Evolutionary conservation across 2,797 vertebrate species (phyloP), one percentile per base, ranked within the genome.

Genomic region (Pseudotriccus pelzelni): DNA sequence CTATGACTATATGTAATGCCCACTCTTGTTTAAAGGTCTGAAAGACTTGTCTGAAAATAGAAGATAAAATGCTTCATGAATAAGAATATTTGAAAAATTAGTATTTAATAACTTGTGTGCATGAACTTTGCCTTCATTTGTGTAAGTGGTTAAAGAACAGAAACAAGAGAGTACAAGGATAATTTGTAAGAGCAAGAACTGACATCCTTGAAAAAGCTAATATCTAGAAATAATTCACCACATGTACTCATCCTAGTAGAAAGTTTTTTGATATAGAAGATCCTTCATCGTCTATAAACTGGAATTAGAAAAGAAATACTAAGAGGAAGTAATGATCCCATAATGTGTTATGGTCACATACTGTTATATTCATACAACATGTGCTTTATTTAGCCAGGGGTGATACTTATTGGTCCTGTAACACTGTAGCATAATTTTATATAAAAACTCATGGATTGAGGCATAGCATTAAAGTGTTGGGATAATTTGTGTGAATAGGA

Each of bases 41-140:
- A 75, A 76, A 86, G 25, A 14, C 27, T 62, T 90, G 44, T 18
- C 34, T 86, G 53, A 68, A 91, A 84, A 62, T n/a, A 58, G 36
- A 77, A 84, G 4, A n/a, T 30, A 70, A 81, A 94, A 84, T 21
- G 11, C 11, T 89, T 15, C 21, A 47, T 47, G 50, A 68, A 69
- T 58, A 76, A 90, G 56, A 55, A 11, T 34, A 46, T 72, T 73
- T 58, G 41, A 90, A 88, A 94, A 94, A 92, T 53, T 69, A 83
- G 10, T 63, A 37, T 56, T 17, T 69, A 91, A 81, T 79, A 82
- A 76, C 6, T 55, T 44, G 12, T 79, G 39, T 76, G 69, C 43
- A 58, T 90, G 32, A 94, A 70, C 68, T 89, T 92, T 52, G 44
- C 76, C 70, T 95, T 95, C 43, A 73, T 94, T 96, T 95, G 22